Percentiles rank a stretch among this genome's conserved stretches.
Evolutionary conservation across 2,113 vertebrate genomes (phyloP).

Genomic region (Myiozetetes cayanensis): DNA sequence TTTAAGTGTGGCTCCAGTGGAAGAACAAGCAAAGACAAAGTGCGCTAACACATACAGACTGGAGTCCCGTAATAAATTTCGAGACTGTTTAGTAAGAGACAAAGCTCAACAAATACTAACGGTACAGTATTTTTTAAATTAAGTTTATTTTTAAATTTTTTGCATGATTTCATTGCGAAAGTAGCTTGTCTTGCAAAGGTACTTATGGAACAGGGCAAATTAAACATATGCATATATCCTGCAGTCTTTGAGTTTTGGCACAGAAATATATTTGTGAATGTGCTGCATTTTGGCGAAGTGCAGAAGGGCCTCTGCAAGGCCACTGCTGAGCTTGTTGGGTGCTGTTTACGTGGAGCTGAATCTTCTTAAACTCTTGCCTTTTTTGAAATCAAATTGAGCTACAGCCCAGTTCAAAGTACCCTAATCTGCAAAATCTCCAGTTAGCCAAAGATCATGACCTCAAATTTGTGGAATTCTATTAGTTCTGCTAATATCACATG

Average conservation of each 20-base stretch:
- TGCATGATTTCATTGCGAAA: not conserved
- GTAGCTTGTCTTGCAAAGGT: not conserved
- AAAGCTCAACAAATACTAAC: constrained; percentile 64
- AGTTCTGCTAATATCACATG: not conserved
- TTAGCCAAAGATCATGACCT: not conserved
- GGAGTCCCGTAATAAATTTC: constrained; percentile 63
- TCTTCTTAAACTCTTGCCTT: not conserved
- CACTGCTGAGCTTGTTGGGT: not conserved
- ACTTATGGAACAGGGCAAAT: not conserved
- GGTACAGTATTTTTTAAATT: constrained; percentile 46
- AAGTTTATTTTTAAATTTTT: not conserved
- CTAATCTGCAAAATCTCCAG: not conserved
- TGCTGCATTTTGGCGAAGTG: rapidly evolving
- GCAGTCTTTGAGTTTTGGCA: not conserved
- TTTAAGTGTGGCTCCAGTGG: constrained; percentile 4
- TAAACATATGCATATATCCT: not conserved
- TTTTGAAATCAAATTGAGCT: not conserved
- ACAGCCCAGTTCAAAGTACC: not conserved
- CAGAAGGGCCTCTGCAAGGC: not conserved
- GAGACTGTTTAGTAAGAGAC: constrained; percentile 36
- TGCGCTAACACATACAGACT: constrained; percentile 70
- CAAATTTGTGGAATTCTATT: not conserved
- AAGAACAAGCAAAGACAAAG: constrained; percentile 56
- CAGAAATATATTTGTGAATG: not conserved
- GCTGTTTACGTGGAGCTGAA: not conserved